Conservation (phyloP, 2,888 invertebrate genomes). For the Eupithecia exiguata region DNA sequence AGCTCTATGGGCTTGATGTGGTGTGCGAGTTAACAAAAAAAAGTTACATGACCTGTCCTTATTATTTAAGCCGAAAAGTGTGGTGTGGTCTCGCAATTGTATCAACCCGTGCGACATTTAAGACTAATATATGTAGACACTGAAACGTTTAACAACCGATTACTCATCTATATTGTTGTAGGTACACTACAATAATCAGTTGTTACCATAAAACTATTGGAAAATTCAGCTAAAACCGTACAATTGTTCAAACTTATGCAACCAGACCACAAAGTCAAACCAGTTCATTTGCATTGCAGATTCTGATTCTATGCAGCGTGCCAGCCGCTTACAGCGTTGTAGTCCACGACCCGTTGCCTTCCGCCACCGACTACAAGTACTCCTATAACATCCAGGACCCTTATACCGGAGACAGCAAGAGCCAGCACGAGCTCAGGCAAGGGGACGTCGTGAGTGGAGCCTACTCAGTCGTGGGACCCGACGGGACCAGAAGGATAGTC, state of each 20-base stretch:
- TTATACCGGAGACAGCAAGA: slow-evolving; percentile 75
- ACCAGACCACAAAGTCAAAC: slow-evolving; percentile 5
- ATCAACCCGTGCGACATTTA: background rate
- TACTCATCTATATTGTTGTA: too few species aligned
- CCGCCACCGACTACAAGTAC: slow-evolving; percentile 72
- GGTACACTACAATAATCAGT: background rate
- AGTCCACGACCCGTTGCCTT: slow-evolving; percentile 69
- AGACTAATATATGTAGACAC: background rate
- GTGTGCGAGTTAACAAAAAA: background rate
- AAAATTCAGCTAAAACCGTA: background rate
- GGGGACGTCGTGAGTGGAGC: slow-evolving; percentile 73
- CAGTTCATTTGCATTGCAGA: slow-evolving; percentile 36
- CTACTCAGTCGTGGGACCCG: slow-evolving; percentile 75
- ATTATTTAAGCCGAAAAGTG: background rate
- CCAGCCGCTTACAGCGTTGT: slow-evolving; percentile 64
- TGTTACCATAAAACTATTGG: background rate
- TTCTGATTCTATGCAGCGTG: slow-evolving; percentile 48
- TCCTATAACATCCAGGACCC: slow-evolving; percentile 82
- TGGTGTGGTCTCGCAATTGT: background rate
- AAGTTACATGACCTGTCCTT: background rate
- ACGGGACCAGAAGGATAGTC: slow-evolving; percentile 75
- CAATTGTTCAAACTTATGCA: slow-evolving; percentile 12
- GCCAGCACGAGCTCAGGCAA: slow-evolving; percentile 69
- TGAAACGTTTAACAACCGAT: background rate
- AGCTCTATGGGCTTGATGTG: background rate